phyloP scores from a whole-genome alignment of 2,113 vertebrate species.

The Vulpes vulpes region DNA sequence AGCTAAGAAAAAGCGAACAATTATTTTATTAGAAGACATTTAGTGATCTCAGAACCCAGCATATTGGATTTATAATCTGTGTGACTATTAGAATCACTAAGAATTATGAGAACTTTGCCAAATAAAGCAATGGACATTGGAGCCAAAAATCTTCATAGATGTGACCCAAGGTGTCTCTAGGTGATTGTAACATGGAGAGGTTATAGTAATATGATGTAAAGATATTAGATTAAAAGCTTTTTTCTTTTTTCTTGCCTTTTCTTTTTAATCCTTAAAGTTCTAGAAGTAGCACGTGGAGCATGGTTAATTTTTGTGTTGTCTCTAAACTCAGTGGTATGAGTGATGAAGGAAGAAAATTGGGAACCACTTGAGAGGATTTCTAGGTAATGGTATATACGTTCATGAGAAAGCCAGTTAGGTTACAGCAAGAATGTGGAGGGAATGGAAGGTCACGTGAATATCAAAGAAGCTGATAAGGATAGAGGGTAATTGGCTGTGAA shows the following conservation, averaged over 20 bases:
- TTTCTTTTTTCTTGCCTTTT: not conserved
- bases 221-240: not conserved
- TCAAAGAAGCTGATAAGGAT: not conserved
- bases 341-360: not conserved
- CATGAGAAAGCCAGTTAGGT: not conserved
- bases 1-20: too few relatives aligned
- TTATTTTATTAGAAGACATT: not conserved
- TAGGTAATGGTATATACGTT: not conserved
- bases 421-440: not conserved
- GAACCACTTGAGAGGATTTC: not conserved
- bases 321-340: not conserved
- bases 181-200: not conserved
- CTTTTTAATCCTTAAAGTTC: not conserved
- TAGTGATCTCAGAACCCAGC: not conserved
- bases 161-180: not conserved
- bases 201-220: not conserved
- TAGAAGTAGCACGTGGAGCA: not conserved
- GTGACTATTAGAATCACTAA: not conserved
- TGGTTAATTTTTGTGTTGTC: not conserved
- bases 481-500: not conserved
- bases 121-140: not conserved
- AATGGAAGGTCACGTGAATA: too few relatives aligned
- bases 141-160: not conserved
- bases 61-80: not conserved
- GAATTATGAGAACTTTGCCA: not conserved